Evolutionary conservation across 2,797 vertebrate genomes (phyloP), one percentile per base, ranked within the genome.

Genomic region (Pangasius krempfi): DNA sequence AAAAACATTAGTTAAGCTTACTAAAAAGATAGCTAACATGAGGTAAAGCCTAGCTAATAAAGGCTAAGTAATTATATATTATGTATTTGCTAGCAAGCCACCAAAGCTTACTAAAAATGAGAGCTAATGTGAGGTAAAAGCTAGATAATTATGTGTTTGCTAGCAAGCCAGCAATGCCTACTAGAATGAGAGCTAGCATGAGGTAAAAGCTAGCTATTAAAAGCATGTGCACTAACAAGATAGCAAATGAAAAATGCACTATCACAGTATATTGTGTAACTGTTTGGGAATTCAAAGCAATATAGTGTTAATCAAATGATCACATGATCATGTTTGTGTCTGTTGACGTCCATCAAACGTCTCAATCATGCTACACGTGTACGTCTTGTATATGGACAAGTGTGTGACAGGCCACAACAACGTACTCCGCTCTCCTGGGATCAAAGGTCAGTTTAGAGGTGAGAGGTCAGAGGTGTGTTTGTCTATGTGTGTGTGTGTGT

Each of bases 381-480:
- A n/a, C 20, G 33, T 52, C 22, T 73, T 85, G 54, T 70, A 80
- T 66, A 6, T 54, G 12, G 62, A 20, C 33, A 47, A 66, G 85
- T 73, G 85, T 73, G 5, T 83, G 60, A 84, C 91, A 86, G 83
- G 89, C 89, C 90, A 89, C 47, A 85, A 92, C 89, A 89, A 50
- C 40, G 54, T 73, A 85, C 87, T 73, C 80, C 64, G 86, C 83
- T 89, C 81, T 78, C 30, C 78, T 50, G 9, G 85, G 86, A 86
- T 89, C 89, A 92, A 70, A 86, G 86, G 60, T 66, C 84, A 88
- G 37, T 68, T 86, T 20, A 16, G 52, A 84, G 86, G 78, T 83
- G 22, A 79, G 50, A 27, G 40, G 81, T 78, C 44, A 52, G 22
- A 37, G 27, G 50, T 30, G 37, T 66, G 58, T 73, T 40, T 86